Evolutionary conservation across 2,113 vertebrate species (phyloP).

Genomic region (Chaetodon trifascialis): DNA sequence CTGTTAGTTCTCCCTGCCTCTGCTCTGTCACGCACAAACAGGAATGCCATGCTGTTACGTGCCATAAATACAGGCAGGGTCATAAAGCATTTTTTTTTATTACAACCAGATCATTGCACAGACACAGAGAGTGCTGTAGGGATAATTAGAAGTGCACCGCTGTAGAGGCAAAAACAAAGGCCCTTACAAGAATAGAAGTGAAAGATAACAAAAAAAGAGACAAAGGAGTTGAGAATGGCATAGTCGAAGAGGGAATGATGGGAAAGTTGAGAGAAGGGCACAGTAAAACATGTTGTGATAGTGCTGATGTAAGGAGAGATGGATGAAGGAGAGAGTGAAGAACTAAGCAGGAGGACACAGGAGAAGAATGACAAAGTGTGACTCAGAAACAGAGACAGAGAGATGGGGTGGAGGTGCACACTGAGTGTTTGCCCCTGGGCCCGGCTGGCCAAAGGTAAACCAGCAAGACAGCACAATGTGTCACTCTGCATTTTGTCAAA

Average conservation of each 20-base stretch:
- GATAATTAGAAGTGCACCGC: conserved; percentile 27
- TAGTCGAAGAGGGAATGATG: neutral
- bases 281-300: neutral
- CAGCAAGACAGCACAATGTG: conserved; percentile 63
- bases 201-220: neutral
- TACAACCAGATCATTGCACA: conserved; percentile 41
- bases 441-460: conserved; percentile 56
- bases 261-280: conserved; percentile 5
- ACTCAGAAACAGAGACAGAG: conserved; percentile 50
- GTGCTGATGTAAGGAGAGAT: conserved; percentile 40
- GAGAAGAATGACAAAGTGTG: conserved; percentile 50
- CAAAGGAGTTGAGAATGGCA: neutral
- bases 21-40: conserved; percentile 15
- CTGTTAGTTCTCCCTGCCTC: conserved; percentile 1
- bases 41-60: neutral
- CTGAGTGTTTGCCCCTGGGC: conserved; percentile 60
- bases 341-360: conserved; percentile 20
- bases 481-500: conserved; percentile 71
- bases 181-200: neutral
- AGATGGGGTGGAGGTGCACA: conserved; percentile 54
- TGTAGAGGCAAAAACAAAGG: neutral
- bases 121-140: conserved; percentile 11
- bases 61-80: conserved; percentile 22
- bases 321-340: conserved; percentile 25
- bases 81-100: conserved; percentile 33